A percentile compares a stretch with the other conserved stretches of the same genome.
These are phyloP conservation scores for Todus mexicanus DNA, from an alignment of 2,797 vertebrate genomes.

Conservation along the genomic window DNA sequence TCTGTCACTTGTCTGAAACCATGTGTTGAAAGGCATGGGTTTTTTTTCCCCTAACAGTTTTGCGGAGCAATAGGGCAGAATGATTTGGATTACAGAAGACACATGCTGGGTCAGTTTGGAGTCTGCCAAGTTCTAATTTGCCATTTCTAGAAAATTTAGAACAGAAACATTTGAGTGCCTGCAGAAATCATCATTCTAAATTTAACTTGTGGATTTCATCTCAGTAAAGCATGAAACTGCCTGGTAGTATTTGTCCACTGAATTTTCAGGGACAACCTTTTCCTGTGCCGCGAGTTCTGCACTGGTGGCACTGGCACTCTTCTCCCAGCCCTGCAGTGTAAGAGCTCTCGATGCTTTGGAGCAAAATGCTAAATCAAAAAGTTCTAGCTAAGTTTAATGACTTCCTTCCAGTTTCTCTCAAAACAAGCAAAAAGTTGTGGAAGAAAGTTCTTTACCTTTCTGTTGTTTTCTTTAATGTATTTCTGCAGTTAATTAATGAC, in stretches of 20 bases:
- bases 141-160: slow-evolving; percentile 31
- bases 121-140: slow-evolving; percentile 31
- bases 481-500: not conserved
- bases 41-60: not conserved
- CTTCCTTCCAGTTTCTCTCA: not conserved
- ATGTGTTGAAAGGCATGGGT: not conserved
- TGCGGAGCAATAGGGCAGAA: not conserved
- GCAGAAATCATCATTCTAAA: slow-evolving; percentile 28
- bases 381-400: not conserved
- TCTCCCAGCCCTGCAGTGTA: not conserved
- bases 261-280: not conserved
- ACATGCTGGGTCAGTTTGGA: slow-evolving; percentile 28
- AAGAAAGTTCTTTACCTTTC: not conserved
- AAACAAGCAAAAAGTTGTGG: not conserved
- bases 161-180: slow-evolving; percentile 2
- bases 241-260: not conserved
- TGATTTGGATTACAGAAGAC: slow-evolving; percentile 22
- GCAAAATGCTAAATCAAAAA: not conserved
- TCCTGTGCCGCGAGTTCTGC: not conserved
- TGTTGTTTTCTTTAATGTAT: not conserved
- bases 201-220: slow-evolving; percentile 21
- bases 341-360: not conserved
- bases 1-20: slow-evolving; percentile 36
- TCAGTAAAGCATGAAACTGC: not conserved
- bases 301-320: not conserved